A percentile compares a stretch with the other conserved stretches of the same genome.
Evolutionary conservation across 53 echinoderm and acorn worm species (phyloP).

Genomic region (Echinometra lucunter): DNA sequence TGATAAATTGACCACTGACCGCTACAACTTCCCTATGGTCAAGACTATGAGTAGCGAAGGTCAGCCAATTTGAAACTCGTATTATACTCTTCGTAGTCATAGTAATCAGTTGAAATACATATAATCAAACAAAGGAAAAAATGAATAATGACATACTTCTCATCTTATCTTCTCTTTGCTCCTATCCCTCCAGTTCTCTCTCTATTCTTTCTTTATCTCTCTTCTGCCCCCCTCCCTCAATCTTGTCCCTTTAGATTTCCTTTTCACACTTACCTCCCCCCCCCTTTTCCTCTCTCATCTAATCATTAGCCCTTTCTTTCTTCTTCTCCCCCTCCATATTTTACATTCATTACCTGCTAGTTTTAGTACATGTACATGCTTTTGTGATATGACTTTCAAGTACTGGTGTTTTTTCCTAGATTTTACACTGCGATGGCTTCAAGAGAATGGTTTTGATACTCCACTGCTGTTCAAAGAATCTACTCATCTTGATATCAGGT

Average conservation of each 20-base stretch:
- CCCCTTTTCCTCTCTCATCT: background rate
- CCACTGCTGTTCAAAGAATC: slow-evolving; percentile 89
- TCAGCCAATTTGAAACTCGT: slow-evolving; percentile 13
- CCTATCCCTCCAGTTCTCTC: background rate
- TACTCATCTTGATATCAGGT: slow-evolving; percentile 86
- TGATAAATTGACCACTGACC: slow-evolving; percentile 85
- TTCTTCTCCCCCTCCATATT: background rate
- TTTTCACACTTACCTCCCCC: background rate
- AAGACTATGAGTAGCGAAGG: slow-evolving; percentile 93
- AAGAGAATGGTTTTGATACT: slow-evolving; percentile 93
- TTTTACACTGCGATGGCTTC: slow-evolving; percentile 86
- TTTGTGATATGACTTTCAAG: background rate
- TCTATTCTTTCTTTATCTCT: background rate
- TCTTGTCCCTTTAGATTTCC: background rate
- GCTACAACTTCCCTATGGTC: slow-evolving; percentile 81
- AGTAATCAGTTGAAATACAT: no score
- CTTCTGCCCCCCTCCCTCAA: background rate
- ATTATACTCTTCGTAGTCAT: no score
- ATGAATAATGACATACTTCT: no score
- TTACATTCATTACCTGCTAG: background rate
- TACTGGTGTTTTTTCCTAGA: slow-evolving; percentile 71
- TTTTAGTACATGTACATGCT: background rate
- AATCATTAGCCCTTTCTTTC: background rate
- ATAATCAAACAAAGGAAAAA: no score
- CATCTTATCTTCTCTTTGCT: no score